These are phyloP conservation scores for Thymelicus acteon DNA, from an alignment of 2,888 invertebrate genomes.

Conservation along the genomic window DNA sequence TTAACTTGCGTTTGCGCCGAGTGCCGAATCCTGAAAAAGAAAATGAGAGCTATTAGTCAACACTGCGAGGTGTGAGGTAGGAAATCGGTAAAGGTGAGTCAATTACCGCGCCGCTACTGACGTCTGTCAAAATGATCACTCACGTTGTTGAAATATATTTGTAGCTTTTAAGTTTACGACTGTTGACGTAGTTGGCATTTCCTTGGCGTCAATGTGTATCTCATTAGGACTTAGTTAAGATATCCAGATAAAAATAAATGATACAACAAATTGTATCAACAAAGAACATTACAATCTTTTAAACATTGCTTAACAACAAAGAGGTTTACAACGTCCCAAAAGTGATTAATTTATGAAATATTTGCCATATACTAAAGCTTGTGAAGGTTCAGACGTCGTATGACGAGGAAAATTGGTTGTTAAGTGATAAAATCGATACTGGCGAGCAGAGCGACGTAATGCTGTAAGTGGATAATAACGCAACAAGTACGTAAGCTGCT, in stretches of 20 bases:
- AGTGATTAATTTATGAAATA: neutral
- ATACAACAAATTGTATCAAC: neutral
- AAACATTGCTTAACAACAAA: neutral
- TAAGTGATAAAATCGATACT: constrained; percentile 11
- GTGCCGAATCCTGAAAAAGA: constrained; percentile 78
- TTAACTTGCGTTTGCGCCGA: constrained; percentile 62
- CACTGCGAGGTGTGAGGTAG: constrained; percentile 51
- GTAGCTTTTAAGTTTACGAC: constrained; percentile 20
- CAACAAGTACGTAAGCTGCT: constrained; percentile 36
- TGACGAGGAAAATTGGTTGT: constrained; percentile 11
- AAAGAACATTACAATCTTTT: neutral
- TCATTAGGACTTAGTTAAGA: too few species aligned
- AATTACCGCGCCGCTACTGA: constrained; percentile 58
- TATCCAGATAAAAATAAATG: constrained; percentile 4
- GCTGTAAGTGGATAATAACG: constrained; percentile 31
- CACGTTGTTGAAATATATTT: constrained; percentile 24
- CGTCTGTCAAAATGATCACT: constrained; percentile 59
- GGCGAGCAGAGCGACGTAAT: constrained; percentile 20
- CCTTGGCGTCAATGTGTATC: constrained; percentile 49
- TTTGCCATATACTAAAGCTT: neutral
- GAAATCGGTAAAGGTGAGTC: constrained; percentile 68
- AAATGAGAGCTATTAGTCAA: constrained; percentile 66
- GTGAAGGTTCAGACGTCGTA: neutral
- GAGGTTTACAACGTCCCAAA: too few species aligned
- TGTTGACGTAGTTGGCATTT: constrained; percentile 26